Evolutionary conservation across 2,797 vertebrate species (phyloP), one percentile per base, ranked within the genome.

Genomic region (Silurus lanzhouensis): DNA sequence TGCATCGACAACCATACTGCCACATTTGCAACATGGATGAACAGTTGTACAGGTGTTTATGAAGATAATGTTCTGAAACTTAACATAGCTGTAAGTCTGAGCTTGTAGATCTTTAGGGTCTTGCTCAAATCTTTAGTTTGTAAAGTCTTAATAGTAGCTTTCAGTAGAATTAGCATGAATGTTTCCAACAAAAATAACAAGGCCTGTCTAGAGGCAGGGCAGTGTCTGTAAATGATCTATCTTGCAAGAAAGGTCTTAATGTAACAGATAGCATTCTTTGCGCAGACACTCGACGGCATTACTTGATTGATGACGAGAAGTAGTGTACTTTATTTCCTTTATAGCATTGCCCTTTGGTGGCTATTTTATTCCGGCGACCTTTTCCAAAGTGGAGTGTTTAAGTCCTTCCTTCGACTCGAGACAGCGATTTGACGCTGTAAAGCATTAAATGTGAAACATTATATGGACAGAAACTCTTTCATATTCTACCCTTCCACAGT

Each of bases 261-360:
- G n/a, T 46, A 31, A 74, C 61, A 81, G 63, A 83, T 80, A 27
- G 77, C 44, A 14, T 84, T 74, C 64, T 74, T 72, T 31, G 66
- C 19, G 52, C n/a, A 46, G 27, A 44, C 61, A 70, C 77, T 38
- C 63, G 38, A 66, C 61, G 31, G 66, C 46, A 68, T 74, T 71
- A 61, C 44, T 74, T 82, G 83, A 85, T 83, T 31, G 55, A 81
- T 88, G 67, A 81, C 67, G 76, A 85, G 76, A 71, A 81, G 68
- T 83, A 82, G 66, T 58, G 77, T 66, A 83, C 48, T 78, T 19
- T 27, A 78, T 84, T 79, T 89, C 25, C 60, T 81, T 78, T 46
- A 64, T 83, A 27, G 67, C 67, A 63, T 84, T 82, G 75, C 81
- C 81, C 81, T 78, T 87, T 86, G n/a, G 58, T 80, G 67, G 66